Evolutionary conservation across 2,797 vertebrate genomes (phyloP), one percentile per base, ranked within the genome.

Genomic region (Aldrovandia affinis): DNA sequence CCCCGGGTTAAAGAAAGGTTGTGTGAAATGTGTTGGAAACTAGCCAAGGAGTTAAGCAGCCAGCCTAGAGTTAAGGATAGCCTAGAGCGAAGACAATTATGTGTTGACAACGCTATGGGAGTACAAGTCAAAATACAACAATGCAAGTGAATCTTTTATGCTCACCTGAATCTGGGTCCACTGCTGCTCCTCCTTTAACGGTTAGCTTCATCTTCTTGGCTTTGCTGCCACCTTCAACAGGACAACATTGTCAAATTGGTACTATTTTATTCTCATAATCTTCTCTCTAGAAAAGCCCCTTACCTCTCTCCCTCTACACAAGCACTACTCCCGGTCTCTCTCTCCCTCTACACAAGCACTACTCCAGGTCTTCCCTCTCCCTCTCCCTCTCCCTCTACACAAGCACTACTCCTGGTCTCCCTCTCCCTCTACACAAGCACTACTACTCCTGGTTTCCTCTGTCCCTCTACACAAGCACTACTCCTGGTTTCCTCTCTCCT

Each of bases 141-240:
- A 18, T 63, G 33, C 42, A 33, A 36, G 0, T 3, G 55, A 83
- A 30, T 55, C 30, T n/a, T 57, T 10, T 7, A n/a, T 86, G 85
- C 90, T 88, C 88, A 99, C 98, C 98, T 65, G 98, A 99, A 85
- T 98, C 98, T 39, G 98, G 98, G 86, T 99, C 98, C 44, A 99
- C 97, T 20, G 98, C 98, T 25, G 98, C 98, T 89, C 98, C 98
- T 87, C 98, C 98, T 94, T 99, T 99, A 42, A 99, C 97, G 0
- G 98, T 99, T 81, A 99, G 92, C 82, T 99, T 99, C 98, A 99
- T 97, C 90, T 97, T 99, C 93, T 99, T 99, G 82, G 96, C 92
- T 90, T 99, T 99, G 93, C 96, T 97, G 52, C 95, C 89, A 88
- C 96, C 98, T 99, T 91, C 15, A 86, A 83, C 1, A 65, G 0